These are phyloP conservation scores for Arrhopalites spinosus DNA, from an alignment of 2,888 invertebrate genomes.

Conservation along the genomic window DNA sequence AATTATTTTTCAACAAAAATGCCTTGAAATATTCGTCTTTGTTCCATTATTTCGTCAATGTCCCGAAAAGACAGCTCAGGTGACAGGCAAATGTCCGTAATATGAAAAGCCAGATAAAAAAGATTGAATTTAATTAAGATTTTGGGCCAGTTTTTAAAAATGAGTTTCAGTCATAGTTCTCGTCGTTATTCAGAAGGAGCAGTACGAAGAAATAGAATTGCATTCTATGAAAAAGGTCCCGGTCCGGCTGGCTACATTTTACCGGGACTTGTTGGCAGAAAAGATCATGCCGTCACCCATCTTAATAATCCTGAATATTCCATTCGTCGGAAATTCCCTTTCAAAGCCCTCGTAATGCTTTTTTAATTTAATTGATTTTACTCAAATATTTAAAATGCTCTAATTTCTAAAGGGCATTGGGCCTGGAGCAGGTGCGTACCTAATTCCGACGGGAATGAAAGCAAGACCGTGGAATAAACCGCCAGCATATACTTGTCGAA, in stretches of 20 bases:
- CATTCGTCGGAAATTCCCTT: constrained; percentile 26
- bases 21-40: not conserved
- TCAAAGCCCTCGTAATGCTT: not conserved
- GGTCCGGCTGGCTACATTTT: constrained; percentile 30
- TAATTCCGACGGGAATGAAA: constrained; percentile 14
- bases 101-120: not conserved
- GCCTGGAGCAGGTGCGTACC: constrained; percentile 28
- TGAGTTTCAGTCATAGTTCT: not conserved
- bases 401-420: constrained; percentile 1
- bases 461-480: constrained; percentile 9
- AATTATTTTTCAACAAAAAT: not conserved
- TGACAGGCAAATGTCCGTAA: too few relatives aligned
- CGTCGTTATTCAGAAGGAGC: not conserved
- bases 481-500: constrained; percentile 24
- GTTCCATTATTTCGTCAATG: not conserved
- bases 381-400: not conserved
- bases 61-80: not conserved
- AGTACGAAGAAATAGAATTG: not conserved
- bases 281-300: constrained; percentile 33
- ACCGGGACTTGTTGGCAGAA: constrained; percentile 30
- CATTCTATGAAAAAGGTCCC: constrained; percentile 26
- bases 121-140: not conserved
- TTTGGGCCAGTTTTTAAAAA: not conserved
- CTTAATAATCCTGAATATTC: constrained; percentile 33
- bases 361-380: not conserved